Evolutionary conservation across 2,888 invertebrate species (phyloP), one percentile per base, ranked within the genome.

Genomic region (Adelognathus sp.): DNA sequence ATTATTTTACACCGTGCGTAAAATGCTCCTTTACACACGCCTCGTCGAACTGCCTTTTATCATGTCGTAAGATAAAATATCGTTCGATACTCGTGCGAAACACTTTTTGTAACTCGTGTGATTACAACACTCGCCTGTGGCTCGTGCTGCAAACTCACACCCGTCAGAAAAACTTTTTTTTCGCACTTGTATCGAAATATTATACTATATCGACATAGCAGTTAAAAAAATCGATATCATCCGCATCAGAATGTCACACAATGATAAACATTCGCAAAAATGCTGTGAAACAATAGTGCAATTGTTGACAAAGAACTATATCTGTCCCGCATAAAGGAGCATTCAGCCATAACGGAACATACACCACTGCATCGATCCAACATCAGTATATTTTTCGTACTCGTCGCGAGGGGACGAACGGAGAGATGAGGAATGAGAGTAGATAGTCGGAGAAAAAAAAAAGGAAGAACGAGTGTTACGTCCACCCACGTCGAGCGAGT

Each of bases 401-500:
- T 5, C 31, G 7, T 27, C 14, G 11, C 4, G 27, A 27, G 27
- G 52, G 52, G 24, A 50, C 24, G 24, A 24, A 50, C 6, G n/a
- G 11, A 50, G 50, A 24, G 24, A 50, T 2, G 27, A 27, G n/a
- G 46, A 39, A 54, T 27, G 39, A 29, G 54, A 27, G 27, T 27
- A 41, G 29, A 52, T 18, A n/a, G n/a, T n/a, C n/a, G 14, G 24
- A 31, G 14, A 33, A 14, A 16, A 6, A 39, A 21, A 46, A 21
- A 6, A 18, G 27, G 58, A 33, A 29, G 50, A 27, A 11, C 44
- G 71, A 64, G 33, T 61, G 63, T 67, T 50, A 75, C 61, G 39
- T 46, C 63, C 70, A 61, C 66, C 72, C 52, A 76, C 72, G 39
- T 54, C 3, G 14, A 72, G 44, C n/a, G 63, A 29, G 50, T 27